Conservation (phyloP, 2,797 vertebrate species). For the Leontocebus nigricollis region DNA sequence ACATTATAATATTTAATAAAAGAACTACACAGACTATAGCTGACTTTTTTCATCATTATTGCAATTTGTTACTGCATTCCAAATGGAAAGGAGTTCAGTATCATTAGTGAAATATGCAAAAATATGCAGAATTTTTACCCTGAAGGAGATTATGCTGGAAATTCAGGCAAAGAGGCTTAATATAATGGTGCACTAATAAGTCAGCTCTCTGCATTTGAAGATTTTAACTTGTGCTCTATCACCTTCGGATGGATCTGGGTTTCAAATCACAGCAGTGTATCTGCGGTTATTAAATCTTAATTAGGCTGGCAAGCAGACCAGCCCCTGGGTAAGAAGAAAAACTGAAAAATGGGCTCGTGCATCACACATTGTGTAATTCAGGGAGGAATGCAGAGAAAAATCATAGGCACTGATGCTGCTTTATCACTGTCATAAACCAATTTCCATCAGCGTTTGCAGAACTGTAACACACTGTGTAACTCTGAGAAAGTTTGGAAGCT, state of each 20-base stretch:
- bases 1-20: constrained; percentile 63
- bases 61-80: constrained; percentile 52
- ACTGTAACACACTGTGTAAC: constrained; percentile 15
- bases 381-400: constrained; percentile 52
- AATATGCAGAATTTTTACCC: constrained; percentile 83
- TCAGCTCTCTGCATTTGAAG: constrained; percentile 69
- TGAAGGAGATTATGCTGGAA: constrained; percentile 79
- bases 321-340: constrained; percentile 48
- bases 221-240: constrained; percentile 79
- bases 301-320: constrained; percentile 71
- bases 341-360: constrained; percentile 49
- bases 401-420: not conserved
- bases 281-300: constrained; percentile 80
- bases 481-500: constrained; percentile 1
- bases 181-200: constrained; percentile 74
- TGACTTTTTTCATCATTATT: constrained; percentile 17
- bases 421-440: constrained; percentile 28
- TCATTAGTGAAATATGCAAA: constrained; percentile 80
- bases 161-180: constrained; percentile 79
- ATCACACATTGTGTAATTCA: constrained; percentile 53
- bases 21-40: constrained; percentile 17
- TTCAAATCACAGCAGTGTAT: constrained; percentile 67
- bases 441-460: constrained; percentile 40
- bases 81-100: constrained; percentile 74
- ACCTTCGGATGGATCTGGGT: constrained; percentile 67